Evolutionary conservation across 2,113 vertebrate species (phyloP).

Genomic region (Rutilus rutilus): DNA sequence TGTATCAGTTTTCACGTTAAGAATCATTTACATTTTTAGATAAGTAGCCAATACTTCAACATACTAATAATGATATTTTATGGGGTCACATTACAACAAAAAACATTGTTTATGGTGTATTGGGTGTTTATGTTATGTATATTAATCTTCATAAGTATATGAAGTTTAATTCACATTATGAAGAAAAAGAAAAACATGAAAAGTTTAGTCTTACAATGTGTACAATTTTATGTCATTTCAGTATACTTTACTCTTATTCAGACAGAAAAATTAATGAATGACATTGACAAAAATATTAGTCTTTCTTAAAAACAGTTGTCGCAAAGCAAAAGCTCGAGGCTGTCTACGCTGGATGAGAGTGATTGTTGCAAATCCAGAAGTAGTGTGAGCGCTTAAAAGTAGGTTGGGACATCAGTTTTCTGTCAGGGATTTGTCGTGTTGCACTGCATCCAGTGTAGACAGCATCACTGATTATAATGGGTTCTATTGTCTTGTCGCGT

Average conservation of each 20-base stretch:
- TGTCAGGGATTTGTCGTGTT: too few species aligned
- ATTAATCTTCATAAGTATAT: not conserved
- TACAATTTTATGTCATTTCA: not conserved
- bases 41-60: not conserved
- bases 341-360: too few species aligned
- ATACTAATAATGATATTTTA: not conserved
- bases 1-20: not conserved
- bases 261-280: not conserved
- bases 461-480: too few species aligned
- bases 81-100: not conserved
- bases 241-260: too few species aligned
- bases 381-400: too few species aligned
- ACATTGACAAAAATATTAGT: not conserved
- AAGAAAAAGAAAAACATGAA: not conserved
- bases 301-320: not conserved
- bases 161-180: not conserved
- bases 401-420: too few species aligned
- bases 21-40: not conserved
- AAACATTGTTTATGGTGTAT: not conserved
- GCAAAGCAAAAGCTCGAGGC: too few species aligned
- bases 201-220: not conserved
- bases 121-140: not conserved
- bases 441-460: too few species aligned
- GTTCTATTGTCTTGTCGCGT: too few species aligned
- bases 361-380: too few species aligned